A percentile compares a stretch with the other conserved stretches of the same genome.
Evolutionary conservation across 2,888 invertebrate species (phyloP).

Genomic region (Acleris laterana): DNA sequence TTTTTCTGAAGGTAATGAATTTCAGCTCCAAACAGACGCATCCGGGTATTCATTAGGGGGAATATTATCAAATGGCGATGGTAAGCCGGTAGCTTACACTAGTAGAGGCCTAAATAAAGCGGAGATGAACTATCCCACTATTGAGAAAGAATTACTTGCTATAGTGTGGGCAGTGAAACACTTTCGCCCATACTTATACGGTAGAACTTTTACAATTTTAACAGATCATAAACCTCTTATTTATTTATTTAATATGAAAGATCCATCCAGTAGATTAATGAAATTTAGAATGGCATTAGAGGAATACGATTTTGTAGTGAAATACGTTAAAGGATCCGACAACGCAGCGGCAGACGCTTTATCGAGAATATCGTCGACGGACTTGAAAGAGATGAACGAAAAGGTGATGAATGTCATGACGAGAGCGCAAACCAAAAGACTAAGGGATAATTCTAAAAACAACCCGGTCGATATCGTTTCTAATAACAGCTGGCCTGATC

Average conservation of each 20-base stretch:
- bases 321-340: constrained; percentile 28
- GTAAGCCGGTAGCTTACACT: neutral
- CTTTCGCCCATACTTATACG: constrained; percentile 36
- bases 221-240: constrained; percentile 34
- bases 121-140: constrained; percentile 5
- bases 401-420: constrained; percentile 32
- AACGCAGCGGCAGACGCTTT: constrained; percentile 40
- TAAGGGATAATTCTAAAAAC: neutral
- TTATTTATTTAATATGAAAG: constrained; percentile 39
- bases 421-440: constrained; percentile 19
- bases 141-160: constrained; percentile 7
- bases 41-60: neutral
- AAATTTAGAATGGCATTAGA: constrained; percentile 39
- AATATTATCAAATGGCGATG: constrained; percentile 3
- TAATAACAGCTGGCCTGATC: constrained; percentile 29
- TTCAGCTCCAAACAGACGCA: constrained; percentile 1
- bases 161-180: constrained; percentile 13
- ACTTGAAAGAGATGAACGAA: constrained; percentile 39
- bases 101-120: constrained; percentile 11
- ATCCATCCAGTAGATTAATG: constrained; percentile 37
- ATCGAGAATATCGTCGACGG: constrained; percentile 32
- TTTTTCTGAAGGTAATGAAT: constrained; percentile 3
- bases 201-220: constrained; percentile 25
- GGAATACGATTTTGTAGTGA: constrained; percentile 38
- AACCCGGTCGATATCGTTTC: constrained; percentile 16